A percentile compares a stretch with the other conserved stretches of the same genome.
Evolutionary conservation across 1,140 invertebrate species (phyloP).

Genomic region (Diploscapter pachys): DNA sequence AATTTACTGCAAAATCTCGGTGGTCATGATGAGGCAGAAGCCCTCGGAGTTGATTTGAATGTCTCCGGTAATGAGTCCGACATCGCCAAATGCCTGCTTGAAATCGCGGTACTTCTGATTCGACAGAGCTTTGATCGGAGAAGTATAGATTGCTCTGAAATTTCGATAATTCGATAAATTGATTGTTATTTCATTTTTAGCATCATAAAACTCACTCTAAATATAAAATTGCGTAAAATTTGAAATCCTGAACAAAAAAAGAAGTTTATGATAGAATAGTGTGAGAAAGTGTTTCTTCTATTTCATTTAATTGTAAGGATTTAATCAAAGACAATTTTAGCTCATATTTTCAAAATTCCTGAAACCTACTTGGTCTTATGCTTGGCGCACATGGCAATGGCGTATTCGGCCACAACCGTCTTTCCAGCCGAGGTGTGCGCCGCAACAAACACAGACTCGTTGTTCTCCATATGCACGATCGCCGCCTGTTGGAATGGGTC

Average conservation of each 20-base stretch:
- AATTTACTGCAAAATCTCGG: conserved; percentile 80
- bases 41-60: conserved; percentile 90
- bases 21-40: conserved; percentile 96
- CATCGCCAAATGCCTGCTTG: conserved; percentile 74
- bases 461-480: conserved; percentile 85
- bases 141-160: conserved; percentile 90
- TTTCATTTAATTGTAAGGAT: too few relatives aligned
- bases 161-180: conserved; percentile 5
- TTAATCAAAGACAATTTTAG: conserved; percentile 9
- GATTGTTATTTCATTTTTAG: too few relatives aligned
- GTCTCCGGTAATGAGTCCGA: conserved; percentile 91
- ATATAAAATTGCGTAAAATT: too few relatives aligned
- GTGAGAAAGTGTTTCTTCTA: too few relatives aligned
- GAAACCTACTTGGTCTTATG: conserved; percentile 77
- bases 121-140: conserved; percentile 96
- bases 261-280: too few relatives aligned
- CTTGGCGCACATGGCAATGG: conserved; percentile 81
- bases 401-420: conserved; percentile 98
- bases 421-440: conserved; percentile 99
- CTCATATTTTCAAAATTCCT: neutral
- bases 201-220: too few relatives aligned
- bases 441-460: conserved; percentile 92
- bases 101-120: conserved; percentile 99
- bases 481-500: conserved; percentile 96
- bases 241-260: too few relatives aligned